These are phyloP conservation scores for Myodes glareolus DNA, from an alignment of 2,113 vertebrate species.

Conservation along the genomic window DNA sequence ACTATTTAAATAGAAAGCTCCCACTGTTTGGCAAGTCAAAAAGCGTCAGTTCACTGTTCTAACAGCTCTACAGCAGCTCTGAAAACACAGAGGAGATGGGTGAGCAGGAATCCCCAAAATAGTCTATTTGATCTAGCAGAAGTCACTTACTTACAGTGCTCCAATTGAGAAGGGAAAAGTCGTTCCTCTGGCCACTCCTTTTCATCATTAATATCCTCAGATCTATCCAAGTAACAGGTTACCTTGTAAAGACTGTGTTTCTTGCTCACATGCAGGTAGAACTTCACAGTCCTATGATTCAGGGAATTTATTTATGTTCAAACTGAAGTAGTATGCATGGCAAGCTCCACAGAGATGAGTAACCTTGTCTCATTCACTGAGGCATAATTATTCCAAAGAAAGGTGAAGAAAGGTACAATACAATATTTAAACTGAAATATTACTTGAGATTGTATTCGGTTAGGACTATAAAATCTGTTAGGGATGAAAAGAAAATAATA, in stretches of 20 bases:
- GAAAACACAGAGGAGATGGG: conserved; percentile 81
- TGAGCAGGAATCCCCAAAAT: conserved; percentile 84
- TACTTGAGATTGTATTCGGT: background rate
- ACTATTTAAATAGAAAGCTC: conserved; percentile 80
- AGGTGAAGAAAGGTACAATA: background rate
- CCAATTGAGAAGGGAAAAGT: conserved; percentile 79
- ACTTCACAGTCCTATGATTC: conserved; percentile 31
- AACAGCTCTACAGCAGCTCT: conserved; percentile 78
- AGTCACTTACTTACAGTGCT: conserved; percentile 81
- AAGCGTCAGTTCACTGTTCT: conserved; percentile 77
- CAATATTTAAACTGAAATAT: background rate
- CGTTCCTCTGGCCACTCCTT: conserved; percentile 78
- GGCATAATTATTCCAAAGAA: conserved; percentile 37
- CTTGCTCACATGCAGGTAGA: conserved; percentile 48
- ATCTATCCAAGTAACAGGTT: conserved; percentile 70
- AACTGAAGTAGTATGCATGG: background rate
- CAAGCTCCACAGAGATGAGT: background rate
- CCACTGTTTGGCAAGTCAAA: conserved; percentile 79
- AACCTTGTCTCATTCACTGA: background rate
- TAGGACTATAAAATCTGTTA: background rate
- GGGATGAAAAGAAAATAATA: background rate
- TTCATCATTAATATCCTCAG: conserved; percentile 78
- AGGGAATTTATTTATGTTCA: conserved; percentile 37
- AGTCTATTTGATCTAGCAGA: conserved; percentile 82
- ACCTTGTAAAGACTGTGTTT: conserved; percentile 59